These are phyloP conservation scores for Bombus waltoni DNA, from an alignment of 1,140 invertebrate species.

Conservation along the genomic window DNA sequence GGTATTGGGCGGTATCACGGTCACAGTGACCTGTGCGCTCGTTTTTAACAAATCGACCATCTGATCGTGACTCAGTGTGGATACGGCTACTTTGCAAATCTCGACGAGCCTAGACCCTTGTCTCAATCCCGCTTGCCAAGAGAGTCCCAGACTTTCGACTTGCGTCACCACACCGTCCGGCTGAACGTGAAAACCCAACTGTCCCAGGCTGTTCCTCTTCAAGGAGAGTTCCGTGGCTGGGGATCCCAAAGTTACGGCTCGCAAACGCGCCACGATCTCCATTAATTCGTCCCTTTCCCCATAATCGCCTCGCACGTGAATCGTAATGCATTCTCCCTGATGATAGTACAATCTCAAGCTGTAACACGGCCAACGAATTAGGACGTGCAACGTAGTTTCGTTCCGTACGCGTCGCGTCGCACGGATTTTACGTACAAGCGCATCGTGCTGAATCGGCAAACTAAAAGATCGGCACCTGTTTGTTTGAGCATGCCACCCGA, in stretches of 20 bases:
- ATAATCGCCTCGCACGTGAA: constrained; percentile 86
- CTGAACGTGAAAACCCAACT: constrained; percentile 97
- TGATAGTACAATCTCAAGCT: constrained; percentile 89
- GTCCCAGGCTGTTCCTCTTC: constrained; percentile 90
- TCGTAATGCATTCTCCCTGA: constrained; percentile 93
- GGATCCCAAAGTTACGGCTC: constrained; percentile 89
- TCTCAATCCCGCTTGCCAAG: constrained; percentile 94
- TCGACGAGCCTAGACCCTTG: constrained; percentile 96
- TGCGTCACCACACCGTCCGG: constrained; percentile 97
- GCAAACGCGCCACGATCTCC: constrained; percentile 89
- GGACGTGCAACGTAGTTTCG: too few relatives aligned
- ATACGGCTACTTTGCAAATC: constrained; percentile 95
- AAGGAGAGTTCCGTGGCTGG: constrained; percentile 89
- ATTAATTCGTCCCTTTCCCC: constrained; percentile 90
- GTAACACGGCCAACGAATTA: constrained; percentile 42
- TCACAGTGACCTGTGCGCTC: constrained; percentile 92
- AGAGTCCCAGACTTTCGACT: constrained; percentile 93
- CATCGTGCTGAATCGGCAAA: not conserved
- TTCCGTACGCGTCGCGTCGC: too few relatives aligned
- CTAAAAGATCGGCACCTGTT: constrained; percentile 81
- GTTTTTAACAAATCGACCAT: constrained; percentile 97
- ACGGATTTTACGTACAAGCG: too few relatives aligned
- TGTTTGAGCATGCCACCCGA: constrained; percentile 90
- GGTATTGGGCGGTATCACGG: constrained; percentile 90
- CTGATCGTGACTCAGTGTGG: constrained; percentile 95